Conservation (phyloP, 2,888 invertebrate genomes). For the Cremastinae sp. region DNA sequence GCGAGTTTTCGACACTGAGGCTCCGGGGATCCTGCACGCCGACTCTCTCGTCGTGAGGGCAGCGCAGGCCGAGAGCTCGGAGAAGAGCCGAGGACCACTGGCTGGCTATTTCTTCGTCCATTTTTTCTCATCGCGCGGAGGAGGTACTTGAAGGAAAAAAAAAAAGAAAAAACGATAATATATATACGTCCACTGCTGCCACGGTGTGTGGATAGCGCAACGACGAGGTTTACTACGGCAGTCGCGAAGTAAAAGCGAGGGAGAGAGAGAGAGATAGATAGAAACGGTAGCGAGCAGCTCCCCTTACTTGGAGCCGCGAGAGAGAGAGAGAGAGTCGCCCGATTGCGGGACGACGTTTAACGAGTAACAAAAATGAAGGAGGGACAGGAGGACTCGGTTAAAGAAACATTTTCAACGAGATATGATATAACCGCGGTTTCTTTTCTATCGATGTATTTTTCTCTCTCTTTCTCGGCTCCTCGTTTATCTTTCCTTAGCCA, state of each 20-base stretch:
- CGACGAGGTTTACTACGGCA: slow-evolving; percentile 28
- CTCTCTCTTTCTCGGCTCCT: slow-evolving; percentile 45
- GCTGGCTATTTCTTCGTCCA: slow-evolving; percentile 28
- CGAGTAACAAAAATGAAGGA: slow-evolving; percentile 33
- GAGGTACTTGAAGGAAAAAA: slow-evolving; percentile 43
- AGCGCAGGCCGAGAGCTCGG: slow-evolving; percentile 13
- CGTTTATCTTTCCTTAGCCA: slow-evolving; percentile 37
- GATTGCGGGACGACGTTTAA: slow-evolving; percentile 58
- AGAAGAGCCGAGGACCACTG: slow-evolving; percentile 14
- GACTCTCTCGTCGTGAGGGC: slow-evolving; percentile 1
- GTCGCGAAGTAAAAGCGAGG: slow-evolving; percentile 50
- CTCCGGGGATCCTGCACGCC: slow-evolving; percentile 3
- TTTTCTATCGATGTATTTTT: slow-evolving; percentile 39
- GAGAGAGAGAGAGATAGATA: slow-evolving; percentile 55
- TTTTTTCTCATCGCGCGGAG: slow-evolving; percentile 33
- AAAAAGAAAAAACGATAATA: slow-evolving; percentile 1
- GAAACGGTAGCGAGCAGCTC: slow-evolving; percentile 56
- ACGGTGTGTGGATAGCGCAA: slow-evolving; percentile 42
- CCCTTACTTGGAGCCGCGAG: slow-evolving; percentile 57
- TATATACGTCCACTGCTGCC: slow-evolving; percentile 12
- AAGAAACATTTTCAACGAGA: slow-evolving; percentile 50
- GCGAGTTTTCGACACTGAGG: slow-evolving; percentile 55
- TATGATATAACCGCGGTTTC: slow-evolving; percentile 72
- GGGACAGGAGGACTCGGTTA: slow-evolving; percentile 44
- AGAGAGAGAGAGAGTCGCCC: slow-evolving; percentile 55